Conservation (phyloP, 2,888 invertebrate genomes). For the Odontomyia ornata region DNA sequence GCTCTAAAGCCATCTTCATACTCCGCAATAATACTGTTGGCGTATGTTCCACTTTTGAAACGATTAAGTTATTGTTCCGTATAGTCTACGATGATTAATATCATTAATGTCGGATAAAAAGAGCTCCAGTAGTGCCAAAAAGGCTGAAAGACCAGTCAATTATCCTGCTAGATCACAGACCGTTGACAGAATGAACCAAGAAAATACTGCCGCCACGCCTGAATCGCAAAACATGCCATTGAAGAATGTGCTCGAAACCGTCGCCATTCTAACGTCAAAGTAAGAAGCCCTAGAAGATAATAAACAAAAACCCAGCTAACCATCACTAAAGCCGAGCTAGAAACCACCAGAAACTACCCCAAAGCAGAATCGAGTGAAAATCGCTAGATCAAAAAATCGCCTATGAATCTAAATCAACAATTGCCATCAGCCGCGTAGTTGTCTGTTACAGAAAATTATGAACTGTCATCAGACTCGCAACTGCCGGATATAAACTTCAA, state of each 20-base stretch:
- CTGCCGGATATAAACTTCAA: not conserved
- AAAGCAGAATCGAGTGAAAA: too few relatives aligned
- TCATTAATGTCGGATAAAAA: not conserved
- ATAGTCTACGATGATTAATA: too few relatives aligned
- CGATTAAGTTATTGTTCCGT: too few relatives aligned
- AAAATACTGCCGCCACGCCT: not conserved
- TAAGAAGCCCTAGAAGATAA: not conserved
- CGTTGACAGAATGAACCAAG: not conserved
- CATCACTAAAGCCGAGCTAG: not conserved
- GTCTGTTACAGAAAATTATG: not conserved
- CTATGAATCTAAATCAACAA: not conserved
- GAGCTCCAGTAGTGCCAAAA: not conserved
- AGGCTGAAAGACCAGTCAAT: not conserved
- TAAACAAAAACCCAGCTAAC: not conserved
- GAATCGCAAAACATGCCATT: not conserved
- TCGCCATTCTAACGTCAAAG: not conserved
- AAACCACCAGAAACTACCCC: too few relatives aligned
- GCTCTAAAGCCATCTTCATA: too few relatives aligned
- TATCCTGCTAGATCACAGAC: not conserved
- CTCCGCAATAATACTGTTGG: too few relatives aligned
- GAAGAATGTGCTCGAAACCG: not conserved
- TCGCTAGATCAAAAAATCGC: not conserved
- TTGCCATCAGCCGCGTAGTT: not conserved
- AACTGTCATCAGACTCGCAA: not conserved
- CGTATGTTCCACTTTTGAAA: too few relatives aligned